Base-by-base conservation (phyloP, 2,113 vertebrate species). In the Pseudopipra pipra region DNA sequence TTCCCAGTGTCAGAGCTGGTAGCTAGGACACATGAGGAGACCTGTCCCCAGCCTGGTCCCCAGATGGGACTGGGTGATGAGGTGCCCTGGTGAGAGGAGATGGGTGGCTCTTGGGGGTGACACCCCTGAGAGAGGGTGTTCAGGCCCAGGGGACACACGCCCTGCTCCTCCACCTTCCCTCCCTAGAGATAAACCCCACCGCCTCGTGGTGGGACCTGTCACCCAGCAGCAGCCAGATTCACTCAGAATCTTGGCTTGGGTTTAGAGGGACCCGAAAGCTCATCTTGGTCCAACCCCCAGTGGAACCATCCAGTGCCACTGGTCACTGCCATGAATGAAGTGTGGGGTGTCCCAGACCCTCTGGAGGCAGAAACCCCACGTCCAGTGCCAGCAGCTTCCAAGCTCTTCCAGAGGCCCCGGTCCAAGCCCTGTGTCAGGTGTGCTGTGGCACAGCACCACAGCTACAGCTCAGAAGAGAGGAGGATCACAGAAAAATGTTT, bases 11-110 rank as follows among this genome's bases (percentile, higher is more conserved):
- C 68, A 43, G 65, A 46, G 62, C 61, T 49, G 15, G 55, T 33
- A 9, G 3, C 0, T 2, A 14, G 54, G 44, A 21, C 21, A 5
- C 0, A 0, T 0, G 5, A 33, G 51, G 51, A 66, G 37, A 28
- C 19, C 56, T 67, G 67, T n/a, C 6, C 63, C 11, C 3, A 9
- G 21, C 44, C 55, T 22, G n/a, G 33, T n/a, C 11, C 31, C 19
- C 4, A 4, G 5, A 4, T 4, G 71, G 54, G 6, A 8, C 23
- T 3, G 1, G 44, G 33, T 56, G 66, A 1, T 12, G 28, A 41
- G 18, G 7, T 39, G 24, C 17, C 28, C 43, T 3, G 47, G 4
- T 0, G 37, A 33, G 19, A 59, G 61, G 28, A 27, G 44, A 6
- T 0, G 8, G 22, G 63, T 9, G 11, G 1, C 23, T 35, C n/a